Evolutionary conservation across 2,797 vertebrate genomes (phyloP).

Genomic region (Spinibarbus caldwelli): DNA sequence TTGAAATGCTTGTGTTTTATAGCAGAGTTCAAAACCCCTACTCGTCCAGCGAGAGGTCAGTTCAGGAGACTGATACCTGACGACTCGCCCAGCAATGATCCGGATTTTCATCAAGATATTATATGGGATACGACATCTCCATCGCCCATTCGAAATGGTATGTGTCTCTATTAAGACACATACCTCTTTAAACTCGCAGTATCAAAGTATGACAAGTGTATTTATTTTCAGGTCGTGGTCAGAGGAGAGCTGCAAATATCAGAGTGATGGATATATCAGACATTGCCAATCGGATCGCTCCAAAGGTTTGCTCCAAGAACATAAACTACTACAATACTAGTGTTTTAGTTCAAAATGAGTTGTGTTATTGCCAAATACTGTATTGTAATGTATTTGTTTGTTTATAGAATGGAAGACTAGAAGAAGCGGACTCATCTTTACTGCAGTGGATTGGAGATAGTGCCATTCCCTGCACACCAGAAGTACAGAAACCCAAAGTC

Average conservation of each 20-base stretch:
- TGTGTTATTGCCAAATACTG: neutral
- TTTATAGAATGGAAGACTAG: constrained; percentile 81
- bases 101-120: constrained; percentile 88
- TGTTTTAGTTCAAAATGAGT: too few relatives aligned
- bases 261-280: constrained; percentile 72
- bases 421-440: constrained; percentile 76
- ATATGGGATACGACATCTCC: constrained; percentile 95
- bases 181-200: neutral
- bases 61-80: constrained; percentile 25
- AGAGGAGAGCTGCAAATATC: constrained; percentile 46
- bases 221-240: constrained; percentile 68
- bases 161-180: constrained; percentile 37
- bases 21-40: constrained; percentile 76
- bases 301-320: constrained; percentile 67
- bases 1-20: neutral
- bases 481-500: constrained; percentile 62
- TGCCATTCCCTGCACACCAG: constrained; percentile 90
- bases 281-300: constrained; percentile 79
- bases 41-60: constrained; percentile 60
- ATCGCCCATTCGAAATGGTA: constrained; percentile 78
- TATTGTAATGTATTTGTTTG: neutral
- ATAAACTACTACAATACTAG: neutral
- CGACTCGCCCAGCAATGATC: constrained; percentile 85
- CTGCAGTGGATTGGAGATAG: constrained; percentile 92
- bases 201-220: neutral